Percentiles rank a stretch among this genome's conserved stretches.
phyloP scores from a whole-genome alignment of 2,797 vertebrate species.

The Adrianichthys oophorus region DNA sequence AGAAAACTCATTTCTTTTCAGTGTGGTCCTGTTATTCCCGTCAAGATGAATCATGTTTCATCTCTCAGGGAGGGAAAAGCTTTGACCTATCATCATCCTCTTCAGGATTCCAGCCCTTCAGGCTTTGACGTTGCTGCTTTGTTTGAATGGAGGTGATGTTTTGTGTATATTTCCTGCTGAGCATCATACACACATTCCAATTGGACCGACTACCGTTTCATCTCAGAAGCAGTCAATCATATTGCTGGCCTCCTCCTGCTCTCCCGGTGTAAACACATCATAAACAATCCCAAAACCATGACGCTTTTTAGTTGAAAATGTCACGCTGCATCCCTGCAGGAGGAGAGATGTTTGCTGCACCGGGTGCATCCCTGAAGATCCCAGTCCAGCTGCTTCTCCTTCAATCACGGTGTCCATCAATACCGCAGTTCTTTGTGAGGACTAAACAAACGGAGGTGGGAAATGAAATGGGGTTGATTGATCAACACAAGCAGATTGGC shows the following conservation, averaged over 20 bases:
- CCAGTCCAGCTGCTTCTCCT: slow-evolving; percentile 1
- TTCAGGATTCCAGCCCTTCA: slow-evolving; percentile 9
- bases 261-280: slow-evolving; percentile 38
- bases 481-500: slow-evolving; percentile 31
- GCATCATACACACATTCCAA: neutral
- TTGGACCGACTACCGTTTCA: slow-evolving; percentile 9
- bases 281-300: slow-evolving; percentile 24
- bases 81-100: slow-evolving; percentile 7
- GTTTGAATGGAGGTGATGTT: neutral
- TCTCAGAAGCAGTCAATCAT: slow-evolving; percentile 49
- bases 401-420: slow-evolving; percentile 37
- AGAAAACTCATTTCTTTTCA: slow-evolving; percentile 32
- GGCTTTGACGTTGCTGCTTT: neutral
- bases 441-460: neutral
- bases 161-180: neutral
- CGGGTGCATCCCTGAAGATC: slow-evolving; percentile 29
- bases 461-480: slow-evolving; percentile 31
- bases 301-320: slow-evolving; percentile 38
- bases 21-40: slow-evolving; percentile 17
- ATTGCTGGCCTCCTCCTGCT: slow-evolving; percentile 5
- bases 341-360: no score
- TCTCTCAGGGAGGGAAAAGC: slow-evolving; percentile 15
- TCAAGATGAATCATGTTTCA: slow-evolving; percentile 24
- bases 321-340: slow-evolving; percentile 6
- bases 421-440: slow-evolving; percentile 16